Conservation (phyloP, 1,140 invertebrate species). For the Drosophila sucinea region DNA sequence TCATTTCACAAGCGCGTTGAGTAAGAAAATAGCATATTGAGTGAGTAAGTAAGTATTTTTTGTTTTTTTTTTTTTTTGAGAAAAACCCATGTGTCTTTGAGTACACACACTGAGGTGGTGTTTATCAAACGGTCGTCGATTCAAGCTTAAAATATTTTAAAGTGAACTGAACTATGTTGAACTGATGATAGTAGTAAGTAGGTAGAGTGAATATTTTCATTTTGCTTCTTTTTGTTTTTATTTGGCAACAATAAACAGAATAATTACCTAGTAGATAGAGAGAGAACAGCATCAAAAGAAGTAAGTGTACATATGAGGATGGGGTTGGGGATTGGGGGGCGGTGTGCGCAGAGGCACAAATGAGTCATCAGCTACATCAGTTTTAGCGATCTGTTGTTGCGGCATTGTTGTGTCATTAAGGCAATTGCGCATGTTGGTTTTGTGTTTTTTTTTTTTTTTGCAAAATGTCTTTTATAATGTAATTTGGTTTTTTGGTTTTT, state of each 20-base stretch:
- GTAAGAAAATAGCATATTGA: constrained; percentile 2
- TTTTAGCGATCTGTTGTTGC: constrained; percentile 38
- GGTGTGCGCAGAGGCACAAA: not conserved
- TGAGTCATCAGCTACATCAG: constrained; percentile 24
- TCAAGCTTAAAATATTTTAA: constrained; percentile 44
- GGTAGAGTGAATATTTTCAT: constrained; percentile 33
- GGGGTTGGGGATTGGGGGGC: not conserved
- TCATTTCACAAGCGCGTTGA: not conserved
- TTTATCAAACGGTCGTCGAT: constrained; percentile 40
- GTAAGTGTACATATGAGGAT: not conserved
- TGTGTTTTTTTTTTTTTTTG: constrained; percentile 27
- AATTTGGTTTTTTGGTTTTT: constrained; percentile 49
- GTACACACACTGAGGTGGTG: not conserved
- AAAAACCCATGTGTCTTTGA: constrained; percentile 7
- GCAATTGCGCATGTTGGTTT: constrained; percentile 15
- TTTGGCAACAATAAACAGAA: constrained; percentile 19
- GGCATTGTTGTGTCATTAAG: constrained; percentile 5
- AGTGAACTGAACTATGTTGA: constrained; percentile 24
- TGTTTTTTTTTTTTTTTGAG: no score
- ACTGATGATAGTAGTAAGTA: constrained; percentile 24
- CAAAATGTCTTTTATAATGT: constrained; percentile 72
- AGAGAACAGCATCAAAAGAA: constrained; percentile 23
- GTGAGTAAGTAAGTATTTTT: no score
- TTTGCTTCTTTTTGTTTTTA: not conserved
- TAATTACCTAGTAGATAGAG: constrained; percentile 37